Conservation (phyloP, 2,797 vertebrate genomes). For the Nyctibius grandis region DNA sequence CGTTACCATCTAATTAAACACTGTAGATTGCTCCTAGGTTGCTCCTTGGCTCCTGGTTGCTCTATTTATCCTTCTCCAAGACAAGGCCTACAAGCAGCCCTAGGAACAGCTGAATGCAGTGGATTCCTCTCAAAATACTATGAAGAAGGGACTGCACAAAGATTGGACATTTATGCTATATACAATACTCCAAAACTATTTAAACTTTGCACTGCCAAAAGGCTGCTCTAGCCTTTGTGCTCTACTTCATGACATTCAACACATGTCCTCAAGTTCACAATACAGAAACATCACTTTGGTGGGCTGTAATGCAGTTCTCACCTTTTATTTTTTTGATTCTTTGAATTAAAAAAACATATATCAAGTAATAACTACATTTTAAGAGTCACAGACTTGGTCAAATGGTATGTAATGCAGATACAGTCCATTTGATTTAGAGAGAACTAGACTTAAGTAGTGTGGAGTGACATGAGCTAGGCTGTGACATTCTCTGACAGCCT, state of each 20-base stretch:
- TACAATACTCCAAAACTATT: not conserved
- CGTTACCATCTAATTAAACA: not conserved
- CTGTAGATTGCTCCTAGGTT: not conserved
- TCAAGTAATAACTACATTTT: not conserved
- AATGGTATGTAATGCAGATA: not conserved
- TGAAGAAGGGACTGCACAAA: not conserved
- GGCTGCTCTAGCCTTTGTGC: not conserved
- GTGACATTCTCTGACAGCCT: not conserved
- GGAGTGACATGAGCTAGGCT: not conserved
- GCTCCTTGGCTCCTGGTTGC: not conserved
- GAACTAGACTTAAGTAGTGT: not conserved
- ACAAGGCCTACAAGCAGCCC: not conserved
- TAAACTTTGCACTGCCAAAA: not conserved
- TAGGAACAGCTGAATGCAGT: not conserved
- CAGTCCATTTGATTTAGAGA: not conserved
- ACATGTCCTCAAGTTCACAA: not conserved
- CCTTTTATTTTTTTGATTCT: not conserved
- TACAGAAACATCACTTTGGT: not conserved
- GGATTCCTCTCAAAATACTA: not conserved
- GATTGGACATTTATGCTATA: not conserved
- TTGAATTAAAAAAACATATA: not conserved
- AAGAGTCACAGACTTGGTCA: not conserved
- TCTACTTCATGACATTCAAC: not conserved
- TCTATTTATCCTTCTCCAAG: not conserved
- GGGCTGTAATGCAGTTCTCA: not conserved